Evolutionary conservation across 2,113 vertebrate species (phyloP).

Genomic region (Catharus fuscescens): DNA sequence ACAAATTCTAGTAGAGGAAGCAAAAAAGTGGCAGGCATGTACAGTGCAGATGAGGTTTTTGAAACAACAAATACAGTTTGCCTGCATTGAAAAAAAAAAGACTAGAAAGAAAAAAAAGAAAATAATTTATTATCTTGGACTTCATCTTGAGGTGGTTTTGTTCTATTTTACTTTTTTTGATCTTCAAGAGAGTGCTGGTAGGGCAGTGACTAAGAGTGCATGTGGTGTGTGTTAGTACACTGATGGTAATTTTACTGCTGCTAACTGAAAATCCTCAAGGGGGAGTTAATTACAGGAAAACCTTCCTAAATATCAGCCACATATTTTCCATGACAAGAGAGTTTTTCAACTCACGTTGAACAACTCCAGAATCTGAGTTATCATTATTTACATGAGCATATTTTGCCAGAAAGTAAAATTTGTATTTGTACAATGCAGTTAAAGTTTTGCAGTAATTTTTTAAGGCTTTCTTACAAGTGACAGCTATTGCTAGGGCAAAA

Average conservation of each 20-base stretch:
- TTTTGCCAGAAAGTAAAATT: constrained; percentile 58
- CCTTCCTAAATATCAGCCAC: constrained; percentile 97
- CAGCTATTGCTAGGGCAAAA: background rate
- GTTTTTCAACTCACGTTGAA: constrained; percentile 85
- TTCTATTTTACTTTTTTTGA: constrained; percentile 62
- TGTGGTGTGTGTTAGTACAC: constrained; percentile 97
- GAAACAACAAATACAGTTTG: constrained; percentile 14
- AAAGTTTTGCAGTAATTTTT: background rate
- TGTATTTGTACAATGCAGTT: background rate
- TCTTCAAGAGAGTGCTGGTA: constrained; percentile 68
- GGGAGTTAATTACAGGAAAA: constrained; percentile 99
- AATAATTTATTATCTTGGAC: constrained; percentile 62
- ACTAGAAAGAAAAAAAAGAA: no score
- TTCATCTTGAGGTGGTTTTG: constrained; percentile 69
- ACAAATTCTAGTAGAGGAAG: background rate
- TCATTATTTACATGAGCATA: constrained; percentile 68
- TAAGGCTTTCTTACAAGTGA: background rate
- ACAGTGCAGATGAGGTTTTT: background rate
- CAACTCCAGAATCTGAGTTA: constrained; percentile 77
- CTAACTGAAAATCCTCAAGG: constrained; percentile 98
- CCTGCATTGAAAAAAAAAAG: background rate
- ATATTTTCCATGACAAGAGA: constrained; percentile 94
- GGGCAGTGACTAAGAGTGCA: constrained; percentile 79
- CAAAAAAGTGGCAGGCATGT: background rate
- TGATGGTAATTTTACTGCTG: constrained; percentile 98